These are phyloP conservation scores for Sylvietta virens DNA, from an alignment of 2,113 vertebrate genomes.

Conservation along the genomic window DNA sequence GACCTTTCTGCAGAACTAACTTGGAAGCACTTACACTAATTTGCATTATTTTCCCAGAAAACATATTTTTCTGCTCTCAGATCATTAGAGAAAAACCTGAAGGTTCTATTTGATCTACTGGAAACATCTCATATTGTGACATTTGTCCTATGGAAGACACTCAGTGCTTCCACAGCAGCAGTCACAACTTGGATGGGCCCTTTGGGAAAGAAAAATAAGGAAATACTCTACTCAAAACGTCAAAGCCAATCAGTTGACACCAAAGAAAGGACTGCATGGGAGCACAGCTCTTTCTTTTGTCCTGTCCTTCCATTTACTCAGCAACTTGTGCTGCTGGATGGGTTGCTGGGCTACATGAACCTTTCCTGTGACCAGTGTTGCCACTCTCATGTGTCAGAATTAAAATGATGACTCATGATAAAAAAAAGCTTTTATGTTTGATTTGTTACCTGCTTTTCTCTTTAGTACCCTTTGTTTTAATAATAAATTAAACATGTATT, in stretches of 20 bases:
- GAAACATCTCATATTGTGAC: neutral
- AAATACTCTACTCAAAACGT: neutral
- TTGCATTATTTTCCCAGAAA: neutral
- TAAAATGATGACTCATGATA: neutral
- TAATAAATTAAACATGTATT: neutral
- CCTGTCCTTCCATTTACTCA: neutral
- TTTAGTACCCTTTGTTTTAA: neutral
- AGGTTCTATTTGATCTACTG: neutral
- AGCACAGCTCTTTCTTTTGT: fast-evolving
- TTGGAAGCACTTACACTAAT: neutral
- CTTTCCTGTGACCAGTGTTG: neutral
- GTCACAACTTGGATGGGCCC: neutral
- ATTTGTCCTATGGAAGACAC: neutral
- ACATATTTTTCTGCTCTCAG: neutral
- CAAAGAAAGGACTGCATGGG: neutral
- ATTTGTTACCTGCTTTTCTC: neutral
- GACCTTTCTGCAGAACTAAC: neutral
- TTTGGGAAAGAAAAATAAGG: neutral
- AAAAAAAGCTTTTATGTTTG: neutral
- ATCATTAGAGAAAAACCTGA: neutral
- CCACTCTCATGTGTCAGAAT: neutral
- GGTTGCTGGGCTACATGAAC: neutral
- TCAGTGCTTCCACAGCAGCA: neutral
- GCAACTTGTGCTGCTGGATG: neutral
- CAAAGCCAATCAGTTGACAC: neutral